phyloP scores from a whole-genome alignment of 2,888 invertebrate genomes.

The Aspidiotus rigidus region DNA sequence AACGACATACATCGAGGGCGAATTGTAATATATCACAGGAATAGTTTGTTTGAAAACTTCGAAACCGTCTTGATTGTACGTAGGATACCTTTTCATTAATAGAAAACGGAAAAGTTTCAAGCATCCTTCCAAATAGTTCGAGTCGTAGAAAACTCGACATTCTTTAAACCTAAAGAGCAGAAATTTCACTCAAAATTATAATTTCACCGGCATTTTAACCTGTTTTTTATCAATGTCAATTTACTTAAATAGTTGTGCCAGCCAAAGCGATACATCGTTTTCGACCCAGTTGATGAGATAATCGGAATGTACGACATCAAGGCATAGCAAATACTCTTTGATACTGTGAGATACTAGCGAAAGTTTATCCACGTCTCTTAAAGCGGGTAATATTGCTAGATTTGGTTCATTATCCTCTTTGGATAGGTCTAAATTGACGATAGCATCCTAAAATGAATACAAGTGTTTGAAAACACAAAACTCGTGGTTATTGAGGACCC shows the following conservation, averaged over 20 bases:
- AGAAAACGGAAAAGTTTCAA: constrained; percentile 71
- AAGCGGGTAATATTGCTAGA: constrained; percentile 39
- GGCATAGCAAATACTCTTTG: constrained; percentile 73
- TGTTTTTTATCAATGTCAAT: too few relatives aligned
- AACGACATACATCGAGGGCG: constrained; percentile 66
- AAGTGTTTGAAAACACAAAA: background rate
- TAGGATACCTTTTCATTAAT: constrained; percentile 68
- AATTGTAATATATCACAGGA: constrained; percentile 78
- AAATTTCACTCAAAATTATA: constrained; percentile 9
- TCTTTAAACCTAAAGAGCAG: constrained; percentile 61
- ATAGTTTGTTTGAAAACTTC: constrained; percentile 69
- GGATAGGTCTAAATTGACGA: constrained; percentile 30
- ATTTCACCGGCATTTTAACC: background rate
- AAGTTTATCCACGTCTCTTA: constrained; percentile 47
- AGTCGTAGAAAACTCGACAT: constrained; percentile 68
- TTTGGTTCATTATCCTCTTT: constrained; percentile 33
- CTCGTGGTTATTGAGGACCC: background rate
- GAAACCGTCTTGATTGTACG: constrained; percentile 71
- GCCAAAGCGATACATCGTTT: constrained; percentile 78
- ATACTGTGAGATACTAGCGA: constrained; percentile 79
- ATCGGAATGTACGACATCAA: constrained; percentile 68
- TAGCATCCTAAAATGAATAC: constrained; percentile 16
- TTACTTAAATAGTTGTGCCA: constrained; percentile 75
- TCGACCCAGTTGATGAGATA: constrained; percentile 71
- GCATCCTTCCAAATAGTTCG: constrained; percentile 69